Conservation (phyloP, 2,888 invertebrate species). For the Masnerella sp. region DNA sequence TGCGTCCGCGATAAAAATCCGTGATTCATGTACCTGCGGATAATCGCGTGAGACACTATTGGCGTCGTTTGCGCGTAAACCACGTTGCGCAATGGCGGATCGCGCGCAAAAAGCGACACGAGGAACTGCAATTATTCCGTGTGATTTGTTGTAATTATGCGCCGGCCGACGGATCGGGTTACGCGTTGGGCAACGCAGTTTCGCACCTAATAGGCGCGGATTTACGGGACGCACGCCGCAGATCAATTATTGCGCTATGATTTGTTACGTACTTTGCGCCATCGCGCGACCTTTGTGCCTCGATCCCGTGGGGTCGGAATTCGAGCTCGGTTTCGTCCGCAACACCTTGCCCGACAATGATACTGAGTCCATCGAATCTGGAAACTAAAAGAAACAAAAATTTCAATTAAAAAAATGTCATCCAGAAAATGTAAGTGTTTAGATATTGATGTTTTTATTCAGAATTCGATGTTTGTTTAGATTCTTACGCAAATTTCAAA, state of each 20-base stretch:
- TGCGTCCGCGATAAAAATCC: conserved; percentile 42
- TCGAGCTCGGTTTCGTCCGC: conserved; percentile 68
- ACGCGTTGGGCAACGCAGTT: conserved; percentile 22
- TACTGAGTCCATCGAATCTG: conserved; percentile 62
- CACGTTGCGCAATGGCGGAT: conserved; percentile 45
- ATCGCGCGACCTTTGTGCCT: conserved; percentile 79
- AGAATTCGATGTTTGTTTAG: no score
- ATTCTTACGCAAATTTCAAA: no score
- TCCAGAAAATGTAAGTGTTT: no score
- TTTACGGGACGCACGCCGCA: conserved; percentile 21
- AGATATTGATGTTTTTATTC: no score
- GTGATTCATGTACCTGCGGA: conserved; percentile 52
- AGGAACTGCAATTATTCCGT: conserved; percentile 39
- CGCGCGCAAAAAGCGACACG: conserved; percentile 25
- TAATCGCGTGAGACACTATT: conserved; percentile 50
- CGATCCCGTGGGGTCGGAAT: conserved; percentile 67
- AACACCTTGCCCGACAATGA: conserved; percentile 67
- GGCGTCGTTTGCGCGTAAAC: conserved; percentile 48
- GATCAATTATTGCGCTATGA: conserved; percentile 51
- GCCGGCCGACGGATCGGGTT: conserved; percentile 40
- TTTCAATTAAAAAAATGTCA: not conserved
- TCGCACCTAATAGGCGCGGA: conserved; percentile 29
- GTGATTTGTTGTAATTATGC: conserved; percentile 47
- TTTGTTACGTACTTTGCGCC: conserved; percentile 81
- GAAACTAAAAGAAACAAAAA: conserved; percentile 25